Percentiles rank a stretch among this genome's conserved stretches.
Conservation (phyloP, 2,888 invertebrate species). For the Diploptera punctata region DNA sequence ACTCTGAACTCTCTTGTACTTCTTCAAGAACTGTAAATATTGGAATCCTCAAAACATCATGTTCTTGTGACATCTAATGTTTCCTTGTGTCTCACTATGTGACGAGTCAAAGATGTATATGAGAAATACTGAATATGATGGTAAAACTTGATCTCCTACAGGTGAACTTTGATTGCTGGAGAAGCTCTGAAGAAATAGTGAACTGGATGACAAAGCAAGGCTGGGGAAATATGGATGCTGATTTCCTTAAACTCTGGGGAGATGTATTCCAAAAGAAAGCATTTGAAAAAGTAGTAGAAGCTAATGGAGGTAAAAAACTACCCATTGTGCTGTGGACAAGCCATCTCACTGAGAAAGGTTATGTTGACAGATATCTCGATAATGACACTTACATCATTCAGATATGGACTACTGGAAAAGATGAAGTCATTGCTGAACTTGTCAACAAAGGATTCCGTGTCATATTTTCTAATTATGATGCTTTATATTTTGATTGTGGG, state of each 20-base stretch:
- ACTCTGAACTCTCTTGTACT: neutral
- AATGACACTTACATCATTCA: slow-evolving; percentile 82
- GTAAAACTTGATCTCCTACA: no score
- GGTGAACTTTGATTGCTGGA: slow-evolving; percentile 73
- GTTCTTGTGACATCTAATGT: no score
- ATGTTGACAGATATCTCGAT: slow-evolving; percentile 69
- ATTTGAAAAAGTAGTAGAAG: slow-evolving; percentile 32
- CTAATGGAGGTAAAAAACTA: slow-evolving; percentile 54
- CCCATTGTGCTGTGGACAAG: slow-evolving; percentile 81
- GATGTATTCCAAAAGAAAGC: slow-evolving; percentile 46
- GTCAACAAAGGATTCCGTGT: slow-evolving; percentile 74
- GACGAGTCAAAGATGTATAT: no score
- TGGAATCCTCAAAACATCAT: no score
- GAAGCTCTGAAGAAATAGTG: slow-evolving; percentile 68
- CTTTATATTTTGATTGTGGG: slow-evolving; percentile 86
- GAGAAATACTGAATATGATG: no score
- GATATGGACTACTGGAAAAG: slow-evolving; percentile 76
- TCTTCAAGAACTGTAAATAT: no score
- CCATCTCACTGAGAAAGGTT: slow-evolving; percentile 68
- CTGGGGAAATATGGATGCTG: slow-evolving; percentile 50
- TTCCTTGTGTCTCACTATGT: no score
- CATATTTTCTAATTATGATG: slow-evolving; percentile 88
- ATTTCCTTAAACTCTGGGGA: slow-evolving; percentile 54
- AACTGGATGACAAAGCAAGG: slow-evolving; percentile 48
- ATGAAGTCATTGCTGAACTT: slow-evolving; percentile 63